Evolutionary conservation across 2,888 invertebrate genomes (phyloP).

Genomic region (Metopia argyrocephala): DNA sequence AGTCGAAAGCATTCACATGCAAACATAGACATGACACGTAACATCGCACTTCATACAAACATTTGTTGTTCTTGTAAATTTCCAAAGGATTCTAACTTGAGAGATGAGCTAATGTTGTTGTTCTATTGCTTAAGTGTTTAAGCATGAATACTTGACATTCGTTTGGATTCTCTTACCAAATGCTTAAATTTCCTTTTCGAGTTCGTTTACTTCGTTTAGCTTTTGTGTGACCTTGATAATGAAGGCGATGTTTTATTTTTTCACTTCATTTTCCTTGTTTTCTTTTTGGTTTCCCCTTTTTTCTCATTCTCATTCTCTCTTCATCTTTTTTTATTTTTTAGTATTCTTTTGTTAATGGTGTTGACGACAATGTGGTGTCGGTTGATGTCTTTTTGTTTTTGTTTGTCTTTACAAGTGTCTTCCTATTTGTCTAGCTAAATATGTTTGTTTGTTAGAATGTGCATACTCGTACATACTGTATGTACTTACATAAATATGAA

Average conservation of each 20-base stretch:
- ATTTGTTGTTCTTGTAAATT: constrained; percentile 58
- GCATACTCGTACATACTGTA: too few species aligned
- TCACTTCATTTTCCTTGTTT: not conserved
- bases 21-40: too few species aligned
- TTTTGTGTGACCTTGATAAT: constrained; percentile 62
- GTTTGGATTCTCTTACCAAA: constrained; percentile 57
- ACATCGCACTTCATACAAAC: too few species aligned
- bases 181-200: constrained; percentile 51
- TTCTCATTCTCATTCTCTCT: not conserved
- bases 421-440: constrained; percentile 36
- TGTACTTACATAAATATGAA: not conserved
- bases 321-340: not conserved
- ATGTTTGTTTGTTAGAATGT: constrained; percentile 10
- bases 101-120: constrained; percentile 60
- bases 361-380: not conserved
- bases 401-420: constrained; percentile 49
- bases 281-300: not conserved
- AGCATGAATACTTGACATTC: constrained; percentile 65
- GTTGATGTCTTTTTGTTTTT: constrained; percentile 4
- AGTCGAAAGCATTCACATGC: not conserved
- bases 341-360: not conserved
- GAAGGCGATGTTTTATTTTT: constrained; percentile 43
- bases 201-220: constrained; percentile 48
- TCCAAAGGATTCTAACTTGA: constrained; percentile 64
- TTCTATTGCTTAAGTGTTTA: constrained; percentile 61